Conservation (phyloP, 2,113 vertebrate species). For the Rhea americana region DNA sequence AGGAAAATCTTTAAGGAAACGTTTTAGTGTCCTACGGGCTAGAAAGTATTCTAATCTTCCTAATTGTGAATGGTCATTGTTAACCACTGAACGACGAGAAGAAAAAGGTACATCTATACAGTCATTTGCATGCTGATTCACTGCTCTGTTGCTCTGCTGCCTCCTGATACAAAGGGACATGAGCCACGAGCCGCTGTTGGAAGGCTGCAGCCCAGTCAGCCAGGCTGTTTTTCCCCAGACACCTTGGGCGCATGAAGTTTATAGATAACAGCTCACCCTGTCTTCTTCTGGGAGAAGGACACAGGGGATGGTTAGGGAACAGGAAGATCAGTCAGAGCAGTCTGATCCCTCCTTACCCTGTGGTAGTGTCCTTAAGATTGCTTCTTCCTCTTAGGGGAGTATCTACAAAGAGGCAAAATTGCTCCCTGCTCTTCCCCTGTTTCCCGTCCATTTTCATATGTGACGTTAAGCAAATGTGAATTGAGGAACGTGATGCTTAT, state of each 20-base stretch:
- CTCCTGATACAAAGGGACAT: neutral
- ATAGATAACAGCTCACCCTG: fast-evolving
- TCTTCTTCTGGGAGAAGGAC: neutral
- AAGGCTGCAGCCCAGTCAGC: neutral
- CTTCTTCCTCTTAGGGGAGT: neutral
- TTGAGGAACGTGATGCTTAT: neutral
- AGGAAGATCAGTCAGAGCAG: neutral
- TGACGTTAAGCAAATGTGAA: neutral
- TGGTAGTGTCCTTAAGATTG: neutral
- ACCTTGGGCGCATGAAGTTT: neutral
- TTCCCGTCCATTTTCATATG: neutral
- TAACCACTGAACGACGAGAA: neutral
- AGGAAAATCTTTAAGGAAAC: neutral
- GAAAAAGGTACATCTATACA: neutral
- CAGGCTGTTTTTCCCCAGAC: neutral
- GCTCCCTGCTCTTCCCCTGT: neutral
- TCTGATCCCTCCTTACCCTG: neutral
- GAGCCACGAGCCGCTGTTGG: fast-evolving
- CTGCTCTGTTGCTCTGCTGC: neutral
- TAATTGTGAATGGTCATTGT: neutral
- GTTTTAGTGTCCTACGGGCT: neutral
- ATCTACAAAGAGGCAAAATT: neutral
- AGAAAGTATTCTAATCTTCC: neutral
- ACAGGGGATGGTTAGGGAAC: neutral
- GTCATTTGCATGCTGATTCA: neutral